phyloP scores from a whole-genome alignment of 2,113 vertebrate genomes.

The Eudyptes chrysolophus region DNA sequence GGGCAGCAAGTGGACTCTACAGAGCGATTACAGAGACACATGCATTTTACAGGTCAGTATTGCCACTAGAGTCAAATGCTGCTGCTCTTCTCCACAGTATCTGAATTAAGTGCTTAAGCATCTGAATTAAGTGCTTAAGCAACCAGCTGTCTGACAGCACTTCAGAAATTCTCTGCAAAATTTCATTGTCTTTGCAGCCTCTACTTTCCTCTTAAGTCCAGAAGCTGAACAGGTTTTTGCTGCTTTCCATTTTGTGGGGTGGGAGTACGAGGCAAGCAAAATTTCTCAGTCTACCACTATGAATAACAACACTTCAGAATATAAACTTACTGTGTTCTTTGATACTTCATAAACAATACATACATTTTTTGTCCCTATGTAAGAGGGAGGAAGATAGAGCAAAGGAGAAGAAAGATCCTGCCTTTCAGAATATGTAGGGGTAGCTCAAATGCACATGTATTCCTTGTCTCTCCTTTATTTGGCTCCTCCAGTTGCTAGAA shows the following conservation, averaged over 20 bases:
- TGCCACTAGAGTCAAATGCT: not conserved
- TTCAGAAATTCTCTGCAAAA: not conserved
- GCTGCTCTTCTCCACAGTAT: not conserved
- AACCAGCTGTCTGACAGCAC: not conserved
- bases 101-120: not conserved
- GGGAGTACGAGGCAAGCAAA: not conserved
- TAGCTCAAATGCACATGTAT: not conserved
- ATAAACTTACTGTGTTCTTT: not conserved
- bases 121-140: not conserved
- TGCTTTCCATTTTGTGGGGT: not conserved
- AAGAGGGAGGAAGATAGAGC: not conserved
- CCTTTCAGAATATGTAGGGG: not conserved
- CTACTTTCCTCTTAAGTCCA: not conserved
- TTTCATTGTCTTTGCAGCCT: not conserved
- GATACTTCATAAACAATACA: not conserved
- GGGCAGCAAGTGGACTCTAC: constrained; percentile 95
- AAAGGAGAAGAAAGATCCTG: not conserved
- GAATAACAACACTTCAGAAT: not conserved
- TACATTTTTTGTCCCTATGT: rapidly evolving
- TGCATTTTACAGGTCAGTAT: constrained; percentile 93
- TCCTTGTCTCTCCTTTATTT: not conserved
- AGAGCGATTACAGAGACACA: constrained; percentile 96
- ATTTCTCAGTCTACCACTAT: not conserved
- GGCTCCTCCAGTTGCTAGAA: not conserved
- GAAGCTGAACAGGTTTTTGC: not conserved